These are phyloP conservation scores for Dipodomys spectabilis DNA, from an alignment of 2,113 vertebrate species.

Conservation along the genomic window DNA sequence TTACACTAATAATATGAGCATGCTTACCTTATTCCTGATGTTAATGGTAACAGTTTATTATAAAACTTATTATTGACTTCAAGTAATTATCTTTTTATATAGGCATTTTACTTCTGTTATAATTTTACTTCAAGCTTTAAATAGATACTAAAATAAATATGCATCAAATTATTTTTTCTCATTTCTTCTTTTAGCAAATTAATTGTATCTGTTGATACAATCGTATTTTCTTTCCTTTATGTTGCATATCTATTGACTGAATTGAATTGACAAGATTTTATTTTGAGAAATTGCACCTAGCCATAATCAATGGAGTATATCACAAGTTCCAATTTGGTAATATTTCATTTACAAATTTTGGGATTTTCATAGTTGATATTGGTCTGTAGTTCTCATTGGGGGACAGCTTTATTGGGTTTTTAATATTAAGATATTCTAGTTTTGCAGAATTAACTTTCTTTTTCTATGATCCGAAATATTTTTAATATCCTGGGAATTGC, in stretches of 20 bases:
- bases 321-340: no score
- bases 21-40: slow-evolving; percentile 17
- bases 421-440: neutral
- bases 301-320: no score
- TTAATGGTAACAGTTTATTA: slow-evolving; percentile 14
- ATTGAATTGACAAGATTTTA: slow-evolving; percentile 23
- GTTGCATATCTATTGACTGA: no score
- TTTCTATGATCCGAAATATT: slow-evolving; percentile 52
- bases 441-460: slow-evolving; percentile 10
- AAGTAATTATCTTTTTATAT: neutral
- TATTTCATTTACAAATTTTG: neutral
- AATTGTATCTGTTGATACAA: no score
- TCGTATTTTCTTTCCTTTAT: no score
- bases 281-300: no score
- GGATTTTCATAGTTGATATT: neutral
- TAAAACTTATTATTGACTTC: slow-evolving; percentile 20
- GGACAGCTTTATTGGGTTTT: neutral
- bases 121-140: slow-evolving; percentile 18
- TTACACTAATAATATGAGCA: neutral
- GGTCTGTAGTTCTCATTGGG: neutral
- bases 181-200: no score
- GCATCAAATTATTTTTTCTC: no score
- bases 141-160: neutral
- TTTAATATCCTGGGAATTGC: slow-evolving; percentile 36
- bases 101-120: slow-evolving; percentile 20